Evolutionary conservation across 2,888 invertebrate species (phyloP).

Genomic region (Drosophila subquinaria): DNA sequence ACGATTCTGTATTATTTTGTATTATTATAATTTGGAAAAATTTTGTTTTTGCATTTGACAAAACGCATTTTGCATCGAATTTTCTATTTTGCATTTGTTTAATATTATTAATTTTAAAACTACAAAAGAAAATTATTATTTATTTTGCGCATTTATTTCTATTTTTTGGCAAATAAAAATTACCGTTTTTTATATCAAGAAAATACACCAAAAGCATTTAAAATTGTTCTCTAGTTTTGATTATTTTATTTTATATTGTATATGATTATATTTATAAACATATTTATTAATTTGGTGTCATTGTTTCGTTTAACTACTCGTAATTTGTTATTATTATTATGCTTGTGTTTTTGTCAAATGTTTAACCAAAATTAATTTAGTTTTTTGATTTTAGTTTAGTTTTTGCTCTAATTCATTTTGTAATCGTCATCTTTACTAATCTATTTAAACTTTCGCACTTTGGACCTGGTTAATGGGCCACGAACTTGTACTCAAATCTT

Average conservation of each 20-base stretch:
- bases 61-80: conserved; percentile 77
- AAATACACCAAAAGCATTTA: conserved; percentile 59
- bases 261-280: conserved; percentile 38
- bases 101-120: conserved; percentile 57
- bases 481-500: conserved; percentile 36
- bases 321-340: conserved; percentile 56
- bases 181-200: conserved; percentile 55
- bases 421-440: conserved; percentile 43
- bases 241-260: conserved; percentile 27
- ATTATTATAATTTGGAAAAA: conserved; percentile 55
- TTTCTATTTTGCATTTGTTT: conserved; percentile 66
- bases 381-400: conserved; percentile 33
- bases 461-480: conserved; percentile 60
- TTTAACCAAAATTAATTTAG: conserved; percentile 64
- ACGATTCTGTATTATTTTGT: conserved; percentile 61
- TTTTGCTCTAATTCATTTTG: conserved; percentile 33
- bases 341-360: conserved; percentile 80
- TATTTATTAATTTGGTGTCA: conserved; percentile 55
- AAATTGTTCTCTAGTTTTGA: conserved; percentile 61
- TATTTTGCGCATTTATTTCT: conserved; percentile 58
- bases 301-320: conserved; percentile 56
- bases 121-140: conserved; percentile 48
- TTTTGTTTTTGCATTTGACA: conserved; percentile 82
- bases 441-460: conserved; percentile 28
- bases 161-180: conserved; percentile 73